Conservation (phyloP, 2,888 invertebrate genomes). For the Aspidiotus rigidus region DNA sequence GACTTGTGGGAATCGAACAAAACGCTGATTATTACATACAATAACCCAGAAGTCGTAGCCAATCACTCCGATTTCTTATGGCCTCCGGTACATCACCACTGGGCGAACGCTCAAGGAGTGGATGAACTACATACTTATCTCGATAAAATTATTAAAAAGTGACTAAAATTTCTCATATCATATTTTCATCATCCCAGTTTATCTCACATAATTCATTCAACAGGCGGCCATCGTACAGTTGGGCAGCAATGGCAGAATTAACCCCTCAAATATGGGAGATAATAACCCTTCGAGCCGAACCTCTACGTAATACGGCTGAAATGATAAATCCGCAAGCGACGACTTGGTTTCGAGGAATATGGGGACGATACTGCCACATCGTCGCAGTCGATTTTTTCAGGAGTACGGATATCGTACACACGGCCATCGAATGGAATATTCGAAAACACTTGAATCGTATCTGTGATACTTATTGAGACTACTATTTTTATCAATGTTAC, state of each 20-base stretch:
- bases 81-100: slow-evolving; percentile 53
- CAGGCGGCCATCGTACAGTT: slow-evolving; percentile 31
- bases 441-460: slow-evolving; percentile 30
- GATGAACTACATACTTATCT: slow-evolving; percentile 42
- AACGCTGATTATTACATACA: slow-evolving; percentile 50
- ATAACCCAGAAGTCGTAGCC: slow-evolving; percentile 43
- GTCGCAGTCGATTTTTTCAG: slow-evolving; percentile 40
- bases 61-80: slow-evolving; percentile 44
- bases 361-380: slow-evolving; percentile 42
- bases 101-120: slow-evolving; percentile 55
- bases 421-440: slow-evolving; percentile 39
- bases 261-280: slow-evolving; percentile 59
- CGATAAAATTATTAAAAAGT: slow-evolving; percentile 38
- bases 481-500: slow-evolving; percentile 5
- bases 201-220: slow-evolving; percentile 1
- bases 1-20: slow-evolving; percentile 48
- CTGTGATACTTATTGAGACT: slow-evolving; percentile 27
- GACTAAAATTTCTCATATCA: neutral
- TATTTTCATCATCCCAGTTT: neutral
- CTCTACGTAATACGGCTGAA: slow-evolving; percentile 49
- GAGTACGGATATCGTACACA: slow-evolving; percentile 39
- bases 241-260: slow-evolving; percentile 58
- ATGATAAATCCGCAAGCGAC: slow-evolving; percentile 15
- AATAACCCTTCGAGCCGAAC: slow-evolving; percentile 40
- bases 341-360: slow-evolving; percentile 19